phyloP scores from a whole-genome alignment of 2,113 vertebrate genomes.

The Sceloporus tristichus region DNA sequence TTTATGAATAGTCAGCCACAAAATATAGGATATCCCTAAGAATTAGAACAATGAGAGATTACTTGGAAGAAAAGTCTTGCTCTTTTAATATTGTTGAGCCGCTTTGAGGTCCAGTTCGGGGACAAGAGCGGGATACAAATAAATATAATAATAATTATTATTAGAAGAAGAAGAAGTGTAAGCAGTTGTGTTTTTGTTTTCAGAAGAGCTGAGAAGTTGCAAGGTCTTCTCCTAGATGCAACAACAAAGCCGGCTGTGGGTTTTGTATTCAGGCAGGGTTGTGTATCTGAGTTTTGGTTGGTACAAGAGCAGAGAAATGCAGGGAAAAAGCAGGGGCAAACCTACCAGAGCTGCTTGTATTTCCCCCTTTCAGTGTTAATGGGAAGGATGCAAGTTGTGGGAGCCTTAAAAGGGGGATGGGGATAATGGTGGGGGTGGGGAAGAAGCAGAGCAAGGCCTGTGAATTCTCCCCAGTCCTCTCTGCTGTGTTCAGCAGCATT shows the following conservation, averaged over 20 bases:
- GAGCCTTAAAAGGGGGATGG: constrained; percentile 74
- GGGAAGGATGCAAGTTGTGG: constrained; percentile 66
- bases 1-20: no score
- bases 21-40: no score
- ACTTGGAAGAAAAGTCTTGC: constrained; percentile 55
- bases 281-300: constrained; percentile 43
- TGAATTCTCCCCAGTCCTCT: constrained; percentile 67
- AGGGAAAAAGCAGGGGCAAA: constrained; percentile 63
- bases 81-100: no score
- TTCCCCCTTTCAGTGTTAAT: constrained; percentile 69
- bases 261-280: constrained; percentile 58
- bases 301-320: constrained; percentile 21
- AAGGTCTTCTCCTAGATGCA: constrained; percentile 5
- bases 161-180: constrained; percentile 27
- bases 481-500: constrained; percentile 60
- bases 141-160: no score
- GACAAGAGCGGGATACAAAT: no score
- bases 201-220: constrained; percentile 42
- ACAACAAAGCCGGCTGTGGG: constrained; percentile 50
- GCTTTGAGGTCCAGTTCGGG: no score
- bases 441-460: constrained; percentile 70
- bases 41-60: neutral
- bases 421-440: constrained; percentile 71
- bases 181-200: neutral
- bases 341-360: constrained; percentile 65